Conservation (phyloP, 2,888 invertebrate genomes). For the Norana najaformis region DNA sequence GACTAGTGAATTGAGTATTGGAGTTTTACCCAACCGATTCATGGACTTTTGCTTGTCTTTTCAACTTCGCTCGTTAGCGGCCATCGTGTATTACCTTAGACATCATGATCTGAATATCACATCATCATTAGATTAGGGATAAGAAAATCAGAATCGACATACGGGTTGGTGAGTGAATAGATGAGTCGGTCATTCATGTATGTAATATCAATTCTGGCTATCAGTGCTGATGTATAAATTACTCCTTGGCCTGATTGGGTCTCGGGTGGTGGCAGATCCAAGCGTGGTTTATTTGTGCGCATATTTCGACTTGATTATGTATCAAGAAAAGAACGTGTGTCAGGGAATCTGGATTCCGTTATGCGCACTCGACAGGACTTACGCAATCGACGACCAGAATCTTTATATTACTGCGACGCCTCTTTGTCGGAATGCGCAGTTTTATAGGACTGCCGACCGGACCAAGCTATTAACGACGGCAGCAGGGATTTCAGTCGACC, state of each 20-base stretch:
- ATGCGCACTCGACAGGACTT: neutral
- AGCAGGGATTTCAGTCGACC: neutral
- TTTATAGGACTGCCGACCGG: neutral
- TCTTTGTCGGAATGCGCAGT: neutral
- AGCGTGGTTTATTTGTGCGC: neutral
- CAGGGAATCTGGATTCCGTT: slow-evolving; percentile 7
- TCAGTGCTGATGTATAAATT: neutral
- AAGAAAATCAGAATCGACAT: neutral
- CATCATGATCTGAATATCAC: neutral
- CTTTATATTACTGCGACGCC: neutral
- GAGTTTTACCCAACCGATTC: neutral
- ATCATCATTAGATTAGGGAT: neutral
- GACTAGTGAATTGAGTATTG: neutral
- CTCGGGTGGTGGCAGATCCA: neutral
- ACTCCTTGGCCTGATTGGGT: neutral
- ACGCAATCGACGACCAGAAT: neutral
- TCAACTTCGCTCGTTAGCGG: neutral
- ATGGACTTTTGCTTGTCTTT: neutral
- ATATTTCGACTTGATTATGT: neutral
- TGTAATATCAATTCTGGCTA: neutral
- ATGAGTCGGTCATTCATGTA: neutral
- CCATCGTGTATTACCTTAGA: neutral
- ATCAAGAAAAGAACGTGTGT: neutral
- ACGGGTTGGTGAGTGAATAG: neutral
- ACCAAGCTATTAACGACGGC: neutral